These are phyloP conservation scores for Gymnocheta viridis DNA, from an alignment of 2,888 invertebrate genomes.

Conservation along the genomic window DNA sequence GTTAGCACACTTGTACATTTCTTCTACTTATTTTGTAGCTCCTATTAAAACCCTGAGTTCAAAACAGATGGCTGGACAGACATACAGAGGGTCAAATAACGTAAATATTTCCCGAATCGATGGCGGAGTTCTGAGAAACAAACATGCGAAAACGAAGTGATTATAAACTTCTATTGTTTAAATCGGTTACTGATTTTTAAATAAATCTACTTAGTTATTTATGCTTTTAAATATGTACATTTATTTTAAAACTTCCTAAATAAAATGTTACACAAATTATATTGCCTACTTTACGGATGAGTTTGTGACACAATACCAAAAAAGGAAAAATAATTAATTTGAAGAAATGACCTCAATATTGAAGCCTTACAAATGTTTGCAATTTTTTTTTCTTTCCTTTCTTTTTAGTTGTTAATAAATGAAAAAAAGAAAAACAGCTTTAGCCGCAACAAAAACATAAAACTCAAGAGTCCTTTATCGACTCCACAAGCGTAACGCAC, in stretches of 20 bases:
- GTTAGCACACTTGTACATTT: too few species aligned
- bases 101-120: too few species aligned
- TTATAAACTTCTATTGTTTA: too few species aligned
- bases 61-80: too few species aligned
- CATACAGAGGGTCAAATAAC: too few species aligned
- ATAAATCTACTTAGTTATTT: too few species aligned
- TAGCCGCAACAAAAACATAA: neutral
- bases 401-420: neutral
- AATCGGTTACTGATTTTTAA: too few species aligned
- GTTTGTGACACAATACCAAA: neutral
- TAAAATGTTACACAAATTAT: neutral
- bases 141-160: too few species aligned
- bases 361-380: constrained; percentile 53
- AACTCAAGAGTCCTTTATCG: constrained; percentile 41
- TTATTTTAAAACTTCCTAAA: neutral
- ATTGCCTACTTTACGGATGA: neutral
- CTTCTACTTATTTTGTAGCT: too few species aligned
- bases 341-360: constrained; percentile 47
- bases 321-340: neutral
- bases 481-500: constrained; percentile 18
- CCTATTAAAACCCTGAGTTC: too few species aligned
- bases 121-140: too few species aligned
- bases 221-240: too few species aligned
- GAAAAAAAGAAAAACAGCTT: constrained; percentile 10
- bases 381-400: constrained; percentile 19